Evolutionary conservation across 1,140 invertebrate species (phyloP), one percentile per base, ranked within the genome.

Genomic region (Eubasilissa regina): DNA sequence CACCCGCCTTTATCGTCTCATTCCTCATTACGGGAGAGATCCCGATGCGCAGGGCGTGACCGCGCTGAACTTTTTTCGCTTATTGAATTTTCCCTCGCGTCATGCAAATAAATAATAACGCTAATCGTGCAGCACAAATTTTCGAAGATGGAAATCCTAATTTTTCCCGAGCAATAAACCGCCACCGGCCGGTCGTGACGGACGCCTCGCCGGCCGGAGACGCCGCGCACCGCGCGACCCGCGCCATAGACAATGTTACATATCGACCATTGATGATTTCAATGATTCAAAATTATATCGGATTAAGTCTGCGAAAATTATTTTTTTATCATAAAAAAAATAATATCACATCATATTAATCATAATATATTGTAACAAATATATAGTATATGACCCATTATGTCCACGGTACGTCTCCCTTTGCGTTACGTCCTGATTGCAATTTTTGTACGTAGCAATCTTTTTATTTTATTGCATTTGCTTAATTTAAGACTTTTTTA

Each of bases 241-340:
- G n/a, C 15, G 70, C 19, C 70, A 58, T 74, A 74, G 53, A 74
- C 21, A 74, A 74, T 74, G 70, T 74, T 58, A 74, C 70, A 74
- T 74, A 74, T 74, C 53, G 53, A 56, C 70, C 53, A 56, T 58
- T 56, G 70, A 74, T 74, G 70, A 74, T 58, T 56, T 15, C 12
- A 51, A 13, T 19, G 47, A 47, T 70, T 70, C 66, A 70, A 11
- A 9, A 17, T 0, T 25, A 11, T 48, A 70, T 21, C 19, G 17
- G 66, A 11, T 21, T 13, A 70, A 70, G 44, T 53, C 35, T 13
- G 7, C 13, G 17, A 9, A 53, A 53, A 0, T 12, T n/a, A n/a
- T n/a, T n/a, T n/a, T n/a, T n/a, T n/a, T n/a, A n/a, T n/a, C n/a
- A n/a, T n/a, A n/a, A n/a, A n/a, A n/a, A n/a, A n/a, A n/a, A n/a